These are phyloP conservation scores for Odocoileus virginianus DNA, from an alignment of 2,113 vertebrate genomes.

Conservation along the genomic window DNA sequence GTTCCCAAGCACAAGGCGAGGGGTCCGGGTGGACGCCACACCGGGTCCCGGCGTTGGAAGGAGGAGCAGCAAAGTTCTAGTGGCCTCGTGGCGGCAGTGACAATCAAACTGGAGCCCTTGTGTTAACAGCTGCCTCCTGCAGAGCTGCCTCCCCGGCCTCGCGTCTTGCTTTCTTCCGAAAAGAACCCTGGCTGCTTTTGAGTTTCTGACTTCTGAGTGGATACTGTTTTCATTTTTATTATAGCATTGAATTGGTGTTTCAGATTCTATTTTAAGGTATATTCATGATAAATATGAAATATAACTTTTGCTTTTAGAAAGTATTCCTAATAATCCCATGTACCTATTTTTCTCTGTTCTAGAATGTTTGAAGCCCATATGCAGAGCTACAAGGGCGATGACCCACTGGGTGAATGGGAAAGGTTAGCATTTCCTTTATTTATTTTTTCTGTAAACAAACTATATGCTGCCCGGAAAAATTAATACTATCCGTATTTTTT, in stretches of 20 bases:
- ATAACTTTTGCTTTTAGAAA: neutral
- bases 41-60: neutral
- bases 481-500: neutral
- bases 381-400: constrained; percentile 83
- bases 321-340: neutral
- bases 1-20: neutral
- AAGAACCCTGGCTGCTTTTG: neutral
- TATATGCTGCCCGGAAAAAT: accelerated
- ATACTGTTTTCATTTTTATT: neutral
- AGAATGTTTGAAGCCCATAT: constrained; percentile 87
- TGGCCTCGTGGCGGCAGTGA: neutral
- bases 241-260: neutral
- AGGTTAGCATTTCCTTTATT: constrained; percentile 77
- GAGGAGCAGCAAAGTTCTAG: neutral
- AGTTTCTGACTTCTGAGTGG: neutral
- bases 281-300: neutral
- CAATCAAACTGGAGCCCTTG: neutral
- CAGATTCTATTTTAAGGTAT: neutral
- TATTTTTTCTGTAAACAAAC: neutral
- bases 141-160: neutral
- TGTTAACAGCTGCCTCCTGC: neutral
- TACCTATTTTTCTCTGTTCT: constrained; percentile 21
- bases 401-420: constrained; percentile 90
- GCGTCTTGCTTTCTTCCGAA: neutral
- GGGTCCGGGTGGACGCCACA: neutral